phyloP scores from a whole-genome alignment of 2,888 invertebrate genomes.

The Cremastinae sp. region DNA sequence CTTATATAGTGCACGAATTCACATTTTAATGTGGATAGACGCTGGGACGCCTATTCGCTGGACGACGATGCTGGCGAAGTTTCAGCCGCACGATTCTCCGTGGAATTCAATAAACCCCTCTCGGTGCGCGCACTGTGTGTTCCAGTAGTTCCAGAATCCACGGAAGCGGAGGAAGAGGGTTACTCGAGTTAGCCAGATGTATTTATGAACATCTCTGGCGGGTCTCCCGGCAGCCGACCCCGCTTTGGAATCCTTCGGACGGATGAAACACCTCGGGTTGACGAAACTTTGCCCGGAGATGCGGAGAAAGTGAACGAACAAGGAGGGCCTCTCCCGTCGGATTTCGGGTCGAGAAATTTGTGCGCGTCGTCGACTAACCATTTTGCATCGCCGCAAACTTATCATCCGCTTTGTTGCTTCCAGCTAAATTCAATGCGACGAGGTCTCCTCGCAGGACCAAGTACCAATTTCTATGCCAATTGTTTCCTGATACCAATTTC shows the following conservation, averaged over 20 bases:
- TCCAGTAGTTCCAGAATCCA: constrained; percentile 29
- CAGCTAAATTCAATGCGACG: constrained; percentile 32
- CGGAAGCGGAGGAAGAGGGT: no score
- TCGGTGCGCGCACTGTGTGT: constrained; percentile 29
- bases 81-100: constrained; percentile 37
- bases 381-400: constrained; percentile 69
- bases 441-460: constrained; percentile 57
- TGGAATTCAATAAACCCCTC: constrained; percentile 47
- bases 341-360: constrained; percentile 32
- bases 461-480: constrained; percentile 74
- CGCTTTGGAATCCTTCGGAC: background rate
- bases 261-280: constrained; percentile 27
- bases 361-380: constrained; percentile 50
- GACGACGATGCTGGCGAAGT: constrained; percentile 15
- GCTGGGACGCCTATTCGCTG: background rate
- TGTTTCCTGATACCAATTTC: constrained; percentile 70
- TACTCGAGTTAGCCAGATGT: constrained; percentile 55
- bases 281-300: constrained; percentile 44
- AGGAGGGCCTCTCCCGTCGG: background rate
- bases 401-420: constrained; percentile 59
- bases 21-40: constrained; percentile 37
- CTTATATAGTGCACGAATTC: constrained; percentile 43
- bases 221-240: constrained; percentile 20
- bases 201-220: constrained; percentile 54
- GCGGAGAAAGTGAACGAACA: constrained; percentile 14